Conservation (phyloP, 2,797 vertebrate genomes). For the Kryptopterus vitreolus region DNA sequence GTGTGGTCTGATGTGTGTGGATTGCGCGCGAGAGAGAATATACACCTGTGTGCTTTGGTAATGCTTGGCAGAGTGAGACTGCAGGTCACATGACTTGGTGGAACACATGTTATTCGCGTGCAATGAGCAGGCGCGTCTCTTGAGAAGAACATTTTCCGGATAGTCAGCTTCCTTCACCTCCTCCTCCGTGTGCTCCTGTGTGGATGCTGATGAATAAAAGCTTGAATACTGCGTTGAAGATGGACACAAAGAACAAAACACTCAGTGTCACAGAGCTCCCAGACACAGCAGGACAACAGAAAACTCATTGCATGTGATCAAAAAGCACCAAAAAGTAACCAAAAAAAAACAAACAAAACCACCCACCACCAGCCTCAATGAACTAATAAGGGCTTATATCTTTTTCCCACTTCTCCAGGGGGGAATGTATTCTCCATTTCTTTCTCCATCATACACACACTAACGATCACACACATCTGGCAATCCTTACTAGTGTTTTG, state of each 20-base stretch:
- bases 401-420: neutral
- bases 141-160: slow-evolving; percentile 25
- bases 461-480: slow-evolving; percentile 4
- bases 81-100: slow-evolving; percentile 46
- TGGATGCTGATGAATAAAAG: slow-evolving; percentile 25
- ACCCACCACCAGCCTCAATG: slow-evolving; percentile 39
- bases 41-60: slow-evolving; percentile 54
- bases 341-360: slow-evolving; percentile 47
- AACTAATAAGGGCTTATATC: slow-evolving; percentile 52
- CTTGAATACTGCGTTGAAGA: slow-evolving; percentile 44
- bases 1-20: neutral
- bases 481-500: slow-evolving; percentile 15
- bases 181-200: slow-evolving; percentile 12
- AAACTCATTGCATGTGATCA: slow-evolving; percentile 33
- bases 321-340: slow-evolving; percentile 33
- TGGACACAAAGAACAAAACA: slow-evolving; percentile 50
- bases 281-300: slow-evolving; percentile 15
- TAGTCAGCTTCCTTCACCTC: slow-evolving; percentile 28
- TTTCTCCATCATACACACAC: neutral
- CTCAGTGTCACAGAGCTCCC: slow-evolving; percentile 19
- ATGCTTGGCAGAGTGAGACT: slow-evolving; percentile 10
- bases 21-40: neutral
- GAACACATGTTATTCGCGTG: slow-evolving; percentile 21
- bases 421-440: neutral
- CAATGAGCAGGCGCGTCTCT: slow-evolving; percentile 9